Conservation (phyloP, 2,888 invertebrate species). For the Drosophila antonietae region DNA sequence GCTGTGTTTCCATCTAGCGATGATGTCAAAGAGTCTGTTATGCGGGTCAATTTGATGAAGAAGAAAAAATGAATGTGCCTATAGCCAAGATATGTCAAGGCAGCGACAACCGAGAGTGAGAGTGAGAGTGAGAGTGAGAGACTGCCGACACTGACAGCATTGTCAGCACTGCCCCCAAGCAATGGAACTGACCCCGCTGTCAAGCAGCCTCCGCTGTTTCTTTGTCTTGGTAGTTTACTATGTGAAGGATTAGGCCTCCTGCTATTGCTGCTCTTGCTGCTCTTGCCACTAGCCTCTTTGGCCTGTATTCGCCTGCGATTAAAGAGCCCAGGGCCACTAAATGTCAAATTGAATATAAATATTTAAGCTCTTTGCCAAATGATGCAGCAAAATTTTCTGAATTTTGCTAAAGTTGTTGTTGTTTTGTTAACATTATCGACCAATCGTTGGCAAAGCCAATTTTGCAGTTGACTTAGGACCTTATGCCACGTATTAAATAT, state of each 20-base stretch:
- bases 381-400: conserved; percentile 61
- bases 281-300: conserved; percentile 19
- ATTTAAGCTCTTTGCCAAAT: conserved; percentile 59
- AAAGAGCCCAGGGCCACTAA: conserved; percentile 58
- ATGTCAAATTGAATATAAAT: conserved; percentile 75
- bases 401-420: conserved; percentile 16
- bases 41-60: conserved; percentile 70
- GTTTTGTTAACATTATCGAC: background rate
- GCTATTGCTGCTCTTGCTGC: conserved; percentile 29
- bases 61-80: conserved; percentile 61
- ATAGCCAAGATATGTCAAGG: conserved; percentile 62
- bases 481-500: conserved; percentile 62
- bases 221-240: conserved; percentile 23
- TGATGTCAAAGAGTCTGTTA: conserved; percentile 71
- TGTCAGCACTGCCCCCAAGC: conserved; percentile 49
- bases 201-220: background rate
- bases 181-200: background rate
- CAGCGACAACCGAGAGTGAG: conserved; percentile 10
- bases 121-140: background rate
- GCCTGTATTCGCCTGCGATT: conserved; percentile 41
- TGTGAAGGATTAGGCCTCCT: conserved; percentile 35
- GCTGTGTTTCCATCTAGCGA: conserved; percentile 22
- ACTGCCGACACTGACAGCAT: conserved; percentile 47
- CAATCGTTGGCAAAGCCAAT: conserved; percentile 42
- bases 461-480: conserved; percentile 73